These are phyloP conservation scores for Dryoscopus gambensis DNA, from an alignment of 2,113 vertebrate genomes.

Conservation along the genomic window DNA sequence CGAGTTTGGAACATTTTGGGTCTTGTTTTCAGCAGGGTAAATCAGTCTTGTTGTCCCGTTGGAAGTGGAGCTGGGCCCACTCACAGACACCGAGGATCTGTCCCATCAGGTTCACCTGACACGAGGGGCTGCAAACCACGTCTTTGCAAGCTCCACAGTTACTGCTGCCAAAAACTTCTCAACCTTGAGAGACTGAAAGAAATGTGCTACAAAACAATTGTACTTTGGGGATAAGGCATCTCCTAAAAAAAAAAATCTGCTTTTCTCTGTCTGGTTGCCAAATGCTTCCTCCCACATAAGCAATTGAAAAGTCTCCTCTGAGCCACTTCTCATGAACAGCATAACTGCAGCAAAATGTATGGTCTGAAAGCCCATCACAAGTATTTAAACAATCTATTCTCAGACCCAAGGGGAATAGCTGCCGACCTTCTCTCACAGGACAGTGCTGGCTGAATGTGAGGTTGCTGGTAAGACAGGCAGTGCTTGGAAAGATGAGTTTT, in stretches of 20 bases:
- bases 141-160: background rate
- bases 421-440: background rate
- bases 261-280: conserved; percentile 13
- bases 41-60: background rate
- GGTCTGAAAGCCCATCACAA: background rate
- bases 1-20: background rate
- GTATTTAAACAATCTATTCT: background rate
- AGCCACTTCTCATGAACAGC: background rate
- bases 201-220: conserved; percentile 5
- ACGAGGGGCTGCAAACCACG: background rate
- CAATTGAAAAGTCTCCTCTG: conserved; percentile 1
- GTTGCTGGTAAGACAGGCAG: background rate
- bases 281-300: background rate
- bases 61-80: background rate
- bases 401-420: background rate
- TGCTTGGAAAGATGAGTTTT: background rate
- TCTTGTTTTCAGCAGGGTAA: background rate
- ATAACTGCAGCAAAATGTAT: background rate
- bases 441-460: background rate
- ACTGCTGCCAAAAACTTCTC: conserved; percentile 23
- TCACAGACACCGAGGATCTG: background rate
- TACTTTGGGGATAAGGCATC: background rate
- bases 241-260: background rate
- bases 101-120: background rate
- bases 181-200: conserved; percentile 2